Conservation (phyloP, 1,140 invertebrate species). For the Aphaenogaster ashmeadi region DNA sequence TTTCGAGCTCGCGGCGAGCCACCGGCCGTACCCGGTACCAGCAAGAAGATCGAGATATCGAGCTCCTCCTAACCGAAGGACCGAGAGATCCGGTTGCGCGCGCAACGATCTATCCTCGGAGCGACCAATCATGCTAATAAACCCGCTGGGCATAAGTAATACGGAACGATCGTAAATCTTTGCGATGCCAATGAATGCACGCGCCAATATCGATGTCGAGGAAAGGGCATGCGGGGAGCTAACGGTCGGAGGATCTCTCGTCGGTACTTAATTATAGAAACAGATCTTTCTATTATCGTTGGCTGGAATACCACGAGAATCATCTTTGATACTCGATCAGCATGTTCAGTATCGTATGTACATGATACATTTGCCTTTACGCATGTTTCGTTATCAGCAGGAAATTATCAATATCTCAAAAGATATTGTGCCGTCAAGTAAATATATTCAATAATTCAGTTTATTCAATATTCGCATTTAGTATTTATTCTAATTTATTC, state of each 20-base stretch:
- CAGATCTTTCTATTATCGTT: constrained; percentile 19
- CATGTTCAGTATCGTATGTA: neutral
- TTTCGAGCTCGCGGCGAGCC: constrained; percentile 30
- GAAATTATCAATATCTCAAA: neutral
- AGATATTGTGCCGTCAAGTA: neutral
- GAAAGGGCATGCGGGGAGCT: neutral
- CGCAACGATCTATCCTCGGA: constrained; percentile 68
- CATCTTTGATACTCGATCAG: neutral
- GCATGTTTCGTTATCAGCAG: neutral
- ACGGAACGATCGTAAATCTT: constrained; percentile 73
- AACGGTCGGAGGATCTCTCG: neutral
- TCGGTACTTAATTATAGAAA: constrained; percentile 5
- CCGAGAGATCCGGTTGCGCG: constrained; percentile 69
- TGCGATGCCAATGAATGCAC: constrained; percentile 51
- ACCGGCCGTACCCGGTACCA: neutral
- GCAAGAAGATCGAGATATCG: constrained; percentile 63
- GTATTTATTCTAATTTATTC: neutral
- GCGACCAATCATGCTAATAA: constrained; percentile 75
- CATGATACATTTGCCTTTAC: neutral
- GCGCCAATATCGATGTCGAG: constrained; percentile 32
- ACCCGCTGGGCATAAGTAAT: constrained; percentile 72
- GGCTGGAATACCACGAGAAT: neutral
- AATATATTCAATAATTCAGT: neutral
- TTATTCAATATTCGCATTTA: neutral
- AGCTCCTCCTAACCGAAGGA: constrained; percentile 23